Evolutionary conservation across 2,888 invertebrate genomes (phyloP).

Genomic region (Mycalesis mineus): DNA sequence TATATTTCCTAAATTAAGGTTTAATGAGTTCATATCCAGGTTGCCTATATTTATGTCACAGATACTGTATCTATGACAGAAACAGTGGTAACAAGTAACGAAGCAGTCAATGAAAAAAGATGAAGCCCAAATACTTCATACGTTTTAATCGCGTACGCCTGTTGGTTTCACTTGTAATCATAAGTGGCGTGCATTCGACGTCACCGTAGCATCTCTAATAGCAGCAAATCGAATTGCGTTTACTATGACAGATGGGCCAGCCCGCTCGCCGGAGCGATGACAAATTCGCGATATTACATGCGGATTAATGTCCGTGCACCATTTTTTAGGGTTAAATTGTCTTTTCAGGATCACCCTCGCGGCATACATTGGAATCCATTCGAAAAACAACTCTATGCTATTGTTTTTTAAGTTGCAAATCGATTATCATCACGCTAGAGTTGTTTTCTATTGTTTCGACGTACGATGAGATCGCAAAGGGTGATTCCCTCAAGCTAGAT

Average conservation of each 20-base stretch:
- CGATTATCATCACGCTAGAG: constrained; percentile 24
- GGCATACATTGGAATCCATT: constrained; percentile 19
- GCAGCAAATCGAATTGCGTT: constrained; percentile 65
- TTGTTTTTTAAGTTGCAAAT: constrained; percentile 36
- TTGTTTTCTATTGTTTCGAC: constrained; percentile 45
- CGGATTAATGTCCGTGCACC: constrained; percentile 75
- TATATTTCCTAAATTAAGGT: too few species aligned
- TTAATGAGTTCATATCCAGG: too few species aligned
- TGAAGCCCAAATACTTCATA: neutral
- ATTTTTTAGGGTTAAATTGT: constrained; percentile 79
- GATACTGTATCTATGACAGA: too few species aligned
- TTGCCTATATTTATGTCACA: too few species aligned
- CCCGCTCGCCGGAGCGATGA: constrained; percentile 63
- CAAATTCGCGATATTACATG: constrained; percentile 78
- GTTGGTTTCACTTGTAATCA: constrained; percentile 31
- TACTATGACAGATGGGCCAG: constrained; percentile 64
- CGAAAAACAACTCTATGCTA: constrained; percentile 33
- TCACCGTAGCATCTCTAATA: constrained; percentile 54
- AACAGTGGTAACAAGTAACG: too few species aligned
- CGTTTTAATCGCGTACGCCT: neutral
- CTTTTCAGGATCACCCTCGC: constrained; percentile 65
- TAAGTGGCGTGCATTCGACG: constrained; percentile 36
- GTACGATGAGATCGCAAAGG: constrained; percentile 66
- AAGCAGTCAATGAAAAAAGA: too few species aligned
- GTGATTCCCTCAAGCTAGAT: constrained; percentile 73